These are phyloP conservation scores for Boloria selene DNA, from an alignment of 2,888 invertebrate genomes.

Conservation along the genomic window DNA sequence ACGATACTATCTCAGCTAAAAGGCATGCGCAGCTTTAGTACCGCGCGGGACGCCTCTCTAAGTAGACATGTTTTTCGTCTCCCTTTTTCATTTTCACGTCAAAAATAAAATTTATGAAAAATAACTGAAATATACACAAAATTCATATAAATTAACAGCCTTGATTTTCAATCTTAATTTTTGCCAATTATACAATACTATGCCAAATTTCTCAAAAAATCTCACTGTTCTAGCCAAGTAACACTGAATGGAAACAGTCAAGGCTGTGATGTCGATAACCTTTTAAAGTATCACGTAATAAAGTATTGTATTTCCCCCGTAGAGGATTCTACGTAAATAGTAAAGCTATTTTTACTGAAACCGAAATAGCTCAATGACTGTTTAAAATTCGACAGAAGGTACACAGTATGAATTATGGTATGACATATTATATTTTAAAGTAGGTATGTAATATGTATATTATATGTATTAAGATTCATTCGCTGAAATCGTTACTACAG, in stretches of 20 bases:
- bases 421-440: too few relatives aligned
- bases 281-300: slow-evolving; percentile 9
- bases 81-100: not conserved
- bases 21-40: slow-evolving; percentile 18
- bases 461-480: too few relatives aligned
- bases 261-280: slow-evolving; percentile 11
- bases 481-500: too few relatives aligned
- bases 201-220: not conserved
- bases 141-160: not conserved
- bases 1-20: slow-evolving; percentile 5
- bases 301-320: not conserved
- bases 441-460: too few relatives aligned
- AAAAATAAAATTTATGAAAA: not conserved
- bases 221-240: not conserved
- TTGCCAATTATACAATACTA: not conserved
- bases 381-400: too few relatives aligned
- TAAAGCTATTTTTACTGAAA: not conserved
- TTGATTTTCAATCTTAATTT: not conserved
- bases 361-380: not conserved
- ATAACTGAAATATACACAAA: not conserved
- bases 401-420: too few relatives aligned
- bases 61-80: slow-evolving; percentile 10
- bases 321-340: slow-evolving; percentile 1
- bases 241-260: slow-evolving; percentile 7
- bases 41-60: slow-evolving; percentile 6